Evolutionary conservation across 2,797 vertebrate species (phyloP).

Genomic region (Coregonus sp.): DNA sequence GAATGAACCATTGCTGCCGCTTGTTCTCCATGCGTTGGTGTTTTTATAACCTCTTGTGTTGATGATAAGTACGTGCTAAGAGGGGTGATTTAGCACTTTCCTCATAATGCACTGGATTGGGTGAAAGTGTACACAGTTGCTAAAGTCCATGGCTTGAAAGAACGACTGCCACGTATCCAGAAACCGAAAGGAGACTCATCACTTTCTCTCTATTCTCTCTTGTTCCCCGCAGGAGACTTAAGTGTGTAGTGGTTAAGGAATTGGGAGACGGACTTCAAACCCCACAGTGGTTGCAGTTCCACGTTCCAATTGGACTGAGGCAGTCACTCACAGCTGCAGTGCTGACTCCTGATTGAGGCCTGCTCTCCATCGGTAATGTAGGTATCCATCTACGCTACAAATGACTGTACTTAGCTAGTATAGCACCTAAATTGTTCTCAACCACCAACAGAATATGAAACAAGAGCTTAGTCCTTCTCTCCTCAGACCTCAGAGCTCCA

Average conservation of each 20-base stretch:
- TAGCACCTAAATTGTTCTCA: background rate
- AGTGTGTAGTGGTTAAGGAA: background rate
- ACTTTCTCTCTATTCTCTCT: background rate
- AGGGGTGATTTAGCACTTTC: background rate
- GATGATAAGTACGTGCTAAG: conserved; percentile 6
- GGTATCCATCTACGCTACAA: too few relatives aligned
- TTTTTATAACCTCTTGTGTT: conserved; percentile 36
- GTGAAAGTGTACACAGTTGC: background rate
- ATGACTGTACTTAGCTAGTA: too few relatives aligned
- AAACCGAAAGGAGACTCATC: conserved; percentile 5
- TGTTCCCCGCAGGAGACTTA: background rate
- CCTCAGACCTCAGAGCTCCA: too few relatives aligned
- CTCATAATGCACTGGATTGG: background rate
- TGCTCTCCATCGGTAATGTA: too few relatives aligned
- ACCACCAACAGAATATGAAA: background rate
- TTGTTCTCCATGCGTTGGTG: conserved; percentile 19
- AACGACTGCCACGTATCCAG: background rate
- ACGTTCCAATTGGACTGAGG: background rate
- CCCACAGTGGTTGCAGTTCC: background rate
- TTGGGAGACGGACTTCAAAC: background rate
- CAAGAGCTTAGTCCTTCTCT: too few relatives aligned
- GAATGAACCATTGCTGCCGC: conserved; percentile 23
- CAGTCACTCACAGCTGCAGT: background rate
- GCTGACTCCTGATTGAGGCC: background rate
- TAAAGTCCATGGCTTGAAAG: background rate